Base-by-base conservation (phyloP, 1,140 invertebrate species). In the Sipha flava region DNA sequence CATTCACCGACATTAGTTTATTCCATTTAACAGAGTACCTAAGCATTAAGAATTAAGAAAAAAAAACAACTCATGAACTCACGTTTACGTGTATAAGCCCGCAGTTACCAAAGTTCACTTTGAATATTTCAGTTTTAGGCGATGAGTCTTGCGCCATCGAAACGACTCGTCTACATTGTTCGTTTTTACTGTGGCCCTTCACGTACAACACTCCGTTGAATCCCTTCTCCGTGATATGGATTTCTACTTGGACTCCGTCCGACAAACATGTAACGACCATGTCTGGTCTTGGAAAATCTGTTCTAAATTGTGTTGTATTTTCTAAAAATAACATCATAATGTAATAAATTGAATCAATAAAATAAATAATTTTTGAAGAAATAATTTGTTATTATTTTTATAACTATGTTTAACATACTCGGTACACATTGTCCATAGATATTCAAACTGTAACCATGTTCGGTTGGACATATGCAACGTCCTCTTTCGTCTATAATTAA, bases 131-230 rank as follows among this genome's bases (percentile, higher is more conserved):
- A 1, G 90, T 91, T 80, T 88, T 88, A 18, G 90, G 89, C 49
- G 89, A 87, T 21, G 90, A 89, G 82, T 92, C 90, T 9, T 88
- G 87, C 12, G 92, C 88, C 81, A 92, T 87, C 21, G 91, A 92
- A 7, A 96, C 90, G 0, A 95, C 89, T 59, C 91, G 88, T 82
- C 95, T 88, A 85, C 95, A 97, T 62, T 94, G 88, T 84, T 95
- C 93, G 83, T 97, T 94, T 85, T 96, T 96, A 84, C 94, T 96
- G 84, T 96, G 94, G 12, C 95, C 94, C 87, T 97, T 97, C 0
- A 97, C 95, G 83, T 97, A 97, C 0, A 97, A 86, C 1, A 97
- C 91, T 4, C 95, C 95, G 82, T 96, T 94, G 84, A 96, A 97
- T 59, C 92, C 93, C 82, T 91, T 87, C 84, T 91, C 88, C 80